These are phyloP conservation scores for Bothrops jararaca DNA, from an alignment of 2,113 vertebrate genomes.

Conservation along the genomic window DNA sequence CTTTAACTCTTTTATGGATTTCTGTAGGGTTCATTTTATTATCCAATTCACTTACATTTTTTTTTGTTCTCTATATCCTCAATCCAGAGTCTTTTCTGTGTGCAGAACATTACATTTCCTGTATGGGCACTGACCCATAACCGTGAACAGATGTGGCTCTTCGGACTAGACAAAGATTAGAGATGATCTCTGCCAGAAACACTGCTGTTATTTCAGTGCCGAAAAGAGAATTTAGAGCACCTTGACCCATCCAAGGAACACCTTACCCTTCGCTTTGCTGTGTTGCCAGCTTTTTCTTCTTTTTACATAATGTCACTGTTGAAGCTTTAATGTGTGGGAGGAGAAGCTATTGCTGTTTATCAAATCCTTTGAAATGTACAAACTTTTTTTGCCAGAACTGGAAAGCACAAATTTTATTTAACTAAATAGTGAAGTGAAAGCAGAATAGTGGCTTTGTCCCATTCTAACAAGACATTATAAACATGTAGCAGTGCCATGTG, in stretches of 20 bases:
- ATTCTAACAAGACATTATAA: constrained; percentile 17
- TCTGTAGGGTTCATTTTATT: constrained; percentile 53
- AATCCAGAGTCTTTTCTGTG: constrained; percentile 33
- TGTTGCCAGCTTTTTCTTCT: constrained; percentile 63
- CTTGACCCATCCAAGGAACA: constrained; percentile 75
- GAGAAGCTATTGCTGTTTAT: constrained; percentile 73
- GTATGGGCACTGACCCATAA: constrained; percentile 63
- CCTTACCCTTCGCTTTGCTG: constrained; percentile 69
- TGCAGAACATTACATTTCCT: constrained; percentile 42
- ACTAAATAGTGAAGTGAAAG: constrained; percentile 61
- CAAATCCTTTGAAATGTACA: constrained; percentile 71
- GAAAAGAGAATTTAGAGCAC: constrained; percentile 67
- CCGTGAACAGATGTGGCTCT: constrained; percentile 70
- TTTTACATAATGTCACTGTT: constrained; percentile 55
- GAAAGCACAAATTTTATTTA: constrained; percentile 58
- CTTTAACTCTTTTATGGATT: constrained; percentile 51
- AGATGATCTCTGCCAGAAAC: constrained; percentile 67
- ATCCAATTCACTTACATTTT: constrained; percentile 44
- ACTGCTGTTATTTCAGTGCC: constrained; percentile 53
- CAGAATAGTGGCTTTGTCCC: background rate
- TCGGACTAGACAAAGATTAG: constrained; percentile 49
- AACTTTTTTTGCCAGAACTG: constrained; percentile 50
- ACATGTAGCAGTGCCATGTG: background rate
- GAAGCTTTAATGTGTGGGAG: constrained; percentile 68
- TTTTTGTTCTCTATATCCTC: constrained; percentile 37